Percentiles rank a stretch among this genome's conserved stretches.
Evolutionary conservation across 2,113 vertebrate genomes (phyloP).

Genomic region (Dermatemys mawii): DNA sequence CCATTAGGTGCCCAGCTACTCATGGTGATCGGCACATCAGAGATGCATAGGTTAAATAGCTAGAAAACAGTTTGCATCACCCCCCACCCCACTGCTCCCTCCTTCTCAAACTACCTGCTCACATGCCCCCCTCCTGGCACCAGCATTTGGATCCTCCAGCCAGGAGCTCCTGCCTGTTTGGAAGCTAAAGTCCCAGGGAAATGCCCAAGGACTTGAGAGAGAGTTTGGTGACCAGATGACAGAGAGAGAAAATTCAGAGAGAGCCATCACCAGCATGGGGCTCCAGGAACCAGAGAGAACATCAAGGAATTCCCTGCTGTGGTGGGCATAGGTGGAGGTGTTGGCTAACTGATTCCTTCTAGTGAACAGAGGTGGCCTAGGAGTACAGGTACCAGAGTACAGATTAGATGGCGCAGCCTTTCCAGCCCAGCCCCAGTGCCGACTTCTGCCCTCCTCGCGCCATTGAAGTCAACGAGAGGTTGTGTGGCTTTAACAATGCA

Average conservation of each 20-base stretch:
- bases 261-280: background rate
- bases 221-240: background rate
- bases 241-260: rapidly evolving
- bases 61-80: background rate
- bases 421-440: background rate
- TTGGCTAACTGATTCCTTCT: background rate
- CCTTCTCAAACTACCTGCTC: background rate
- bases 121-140: background rate
- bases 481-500: background rate
- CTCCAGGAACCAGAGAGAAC: background rate
- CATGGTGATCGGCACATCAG: rapidly evolving
- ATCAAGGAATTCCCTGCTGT: background rate
- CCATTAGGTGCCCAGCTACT: background rate
- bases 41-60: background rate
- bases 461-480: background rate
- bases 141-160: background rate
- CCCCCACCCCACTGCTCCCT: background rate
- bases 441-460: background rate
- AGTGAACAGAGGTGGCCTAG: background rate
- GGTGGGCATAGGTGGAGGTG: background rate
- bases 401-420: background rate
- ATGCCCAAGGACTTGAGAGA: background rate
- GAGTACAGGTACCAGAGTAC: rapidly evolving
- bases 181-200: background rate
- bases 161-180: background rate